Evolutionary conservation across 2,113 vertebrate species (phyloP), one percentile per base, ranked within the genome.

Genomic region (Oryzias woworae): DNA sequence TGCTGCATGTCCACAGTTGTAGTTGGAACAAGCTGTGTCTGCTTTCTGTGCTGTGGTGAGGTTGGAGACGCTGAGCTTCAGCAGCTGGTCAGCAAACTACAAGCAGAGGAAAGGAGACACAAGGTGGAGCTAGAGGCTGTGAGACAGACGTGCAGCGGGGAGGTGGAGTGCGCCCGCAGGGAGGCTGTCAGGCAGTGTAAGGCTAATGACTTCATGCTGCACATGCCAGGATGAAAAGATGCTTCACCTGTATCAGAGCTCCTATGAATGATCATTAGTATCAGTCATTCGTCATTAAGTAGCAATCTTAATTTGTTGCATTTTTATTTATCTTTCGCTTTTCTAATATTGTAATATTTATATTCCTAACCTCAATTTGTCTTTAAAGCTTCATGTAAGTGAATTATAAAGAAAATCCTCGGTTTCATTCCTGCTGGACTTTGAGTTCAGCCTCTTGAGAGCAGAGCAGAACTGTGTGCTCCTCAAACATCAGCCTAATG

Each of bases 91-190:
- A 2, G 43, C 43, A 81, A 88, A 24, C 81, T 82, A 50, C 70
- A 48, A 68, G 82, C 53, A 22, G 62, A 71, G 18, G 70, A 42
- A 42, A 81, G 83, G 13, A 65, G 69, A 60, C 91, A 92, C 84
- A 53, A 92, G 90, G 81, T 82, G 87, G 89, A 51, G 82, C 63
- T 88, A 16, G 59, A 89, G 78, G 45, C 75, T 24, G 26, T 67
- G 0, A 69, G 31, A 28, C 66, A 62, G 59, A 77, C 77, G 82
- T 45, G 73, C 59, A 56, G 57, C 70, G 66, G 65, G 4, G 77
- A 83, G 66, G 15, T 53, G 20, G 73, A 87, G 42, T 69, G 81
- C 1, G 49, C 44, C 16, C 80, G 42, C 41, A 72, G 23, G 14
- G 61, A 89, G 48, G 31, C 44, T 3, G 45, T 73, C 17, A 62